Evolutionary conservation across 2,113 vertebrate genomes (phyloP), one percentile per base, ranked within the genome.

Genomic region (Collichthys lucidus): DNA sequence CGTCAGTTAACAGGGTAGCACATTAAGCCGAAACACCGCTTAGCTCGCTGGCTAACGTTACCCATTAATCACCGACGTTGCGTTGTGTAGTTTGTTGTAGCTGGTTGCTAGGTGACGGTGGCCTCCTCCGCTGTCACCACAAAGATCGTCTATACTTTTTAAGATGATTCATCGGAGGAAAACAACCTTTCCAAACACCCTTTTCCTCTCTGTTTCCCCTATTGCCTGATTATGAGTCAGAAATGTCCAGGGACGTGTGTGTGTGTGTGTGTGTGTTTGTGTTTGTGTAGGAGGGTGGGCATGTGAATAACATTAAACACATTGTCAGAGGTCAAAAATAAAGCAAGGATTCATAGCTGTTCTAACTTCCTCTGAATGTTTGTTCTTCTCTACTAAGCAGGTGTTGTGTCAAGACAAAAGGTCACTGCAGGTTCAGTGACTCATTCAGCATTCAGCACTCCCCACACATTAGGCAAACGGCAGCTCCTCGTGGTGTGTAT

Each of bases 71-170:
- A 50, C 22, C 15, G n/a, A 1, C 0, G 55, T 50, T 3, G 16
- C 5, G 64, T 52, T 42, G 0, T 49, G 55, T 3, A 17, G 69
- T 82, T 74, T 89, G 89, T 88, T 77, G 69, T 31, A 47, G 31
- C 26, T 59, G 63, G 91, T 93, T 92, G 88, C 91, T 73, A 77
- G 61, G 90, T 20, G 61, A 84, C 84, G 2, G 64, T 2, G 68
- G 46, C 40, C 52, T 0, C 35, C 26, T 31, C 47, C 55, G 5
- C 50, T 65, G 1, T 40, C 35, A 8, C 35, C 8, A 46, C 85
- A 74, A 89, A 91, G 90, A 91, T 90, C 73, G 55, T 88, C 70
- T 89, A 35, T 79, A 0, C 0, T 0, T 0, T 0, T 31, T 14
- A 74, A 50, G 86, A 88, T 62, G 82, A 4, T 2, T 50, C 46